Conservation (phyloP, 1,140 invertebrate species). For the Ladona fulva region DNA sequence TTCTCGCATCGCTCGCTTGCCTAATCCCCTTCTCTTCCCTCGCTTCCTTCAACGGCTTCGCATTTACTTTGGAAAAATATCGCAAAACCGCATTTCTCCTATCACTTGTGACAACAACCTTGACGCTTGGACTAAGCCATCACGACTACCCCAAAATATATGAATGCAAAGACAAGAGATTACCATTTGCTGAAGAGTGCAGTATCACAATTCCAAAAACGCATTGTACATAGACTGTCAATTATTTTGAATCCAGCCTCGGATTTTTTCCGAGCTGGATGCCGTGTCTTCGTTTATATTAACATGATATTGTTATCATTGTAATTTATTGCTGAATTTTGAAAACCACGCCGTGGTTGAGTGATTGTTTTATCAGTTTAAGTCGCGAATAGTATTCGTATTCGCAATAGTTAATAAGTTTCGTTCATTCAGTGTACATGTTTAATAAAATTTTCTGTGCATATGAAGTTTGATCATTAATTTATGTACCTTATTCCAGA, state of each 20-base stretch:
- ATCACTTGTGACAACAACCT: not conserved
- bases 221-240: slow-evolving; percentile 1
- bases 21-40: too few relatives aligned
- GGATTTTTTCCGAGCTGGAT: not conserved
- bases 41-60: too few relatives aligned
- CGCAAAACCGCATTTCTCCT: too few relatives aligned
- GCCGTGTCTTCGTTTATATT: not conserved
- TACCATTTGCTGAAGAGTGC: not conserved
- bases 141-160: not conserved
- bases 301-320: slow-evolving; percentile 4
- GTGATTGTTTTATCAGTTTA: slow-evolving; percentile 7
- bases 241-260: not conserved
- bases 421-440: not conserved
- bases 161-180: too few relatives aligned
- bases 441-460: not conserved
- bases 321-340: slow-evolving; percentile 7
- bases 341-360: not conserved
- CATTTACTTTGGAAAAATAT: too few relatives aligned
- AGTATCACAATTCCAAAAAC: not conserved
- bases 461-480: not conserved
- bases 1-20: too few relatives aligned
- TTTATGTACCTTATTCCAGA: not conserved
- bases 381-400: not conserved
- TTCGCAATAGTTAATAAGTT: not conserved
- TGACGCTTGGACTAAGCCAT: not conserved